Evolutionary conservation across 2,888 invertebrate genomes (phyloP).

Genomic region (Stenotaenia linearis): DNA sequence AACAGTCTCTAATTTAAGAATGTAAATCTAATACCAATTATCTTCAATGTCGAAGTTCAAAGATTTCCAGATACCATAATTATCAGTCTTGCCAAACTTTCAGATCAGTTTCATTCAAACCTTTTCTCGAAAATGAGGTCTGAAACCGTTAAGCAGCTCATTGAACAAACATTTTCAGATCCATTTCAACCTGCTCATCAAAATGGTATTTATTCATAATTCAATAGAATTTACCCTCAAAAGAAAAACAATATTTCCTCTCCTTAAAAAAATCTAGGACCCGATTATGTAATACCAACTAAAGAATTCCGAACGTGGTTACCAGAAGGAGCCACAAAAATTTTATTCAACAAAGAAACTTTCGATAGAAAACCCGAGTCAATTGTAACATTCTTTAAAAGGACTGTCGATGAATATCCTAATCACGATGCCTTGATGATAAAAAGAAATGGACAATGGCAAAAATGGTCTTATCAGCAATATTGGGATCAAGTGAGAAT

Average conservation of each 20-base stretch:
- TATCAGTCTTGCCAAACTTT: no score
- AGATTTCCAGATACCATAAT: no score
- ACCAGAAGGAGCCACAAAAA: not conserved
- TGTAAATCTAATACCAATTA: no score
- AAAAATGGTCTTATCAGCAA: not conserved
- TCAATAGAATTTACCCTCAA: not conserved
- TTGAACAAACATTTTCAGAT: not conserved
- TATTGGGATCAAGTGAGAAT: not conserved
- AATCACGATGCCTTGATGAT: not conserved
- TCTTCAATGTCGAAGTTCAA: no score
- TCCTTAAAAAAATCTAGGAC: not conserved
- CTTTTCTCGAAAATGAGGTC: not conserved
- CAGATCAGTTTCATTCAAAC: not conserved
- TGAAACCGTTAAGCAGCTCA: not conserved
- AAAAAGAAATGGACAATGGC: not conserved
- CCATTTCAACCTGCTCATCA: not conserved
- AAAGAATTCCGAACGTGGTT: not conserved
- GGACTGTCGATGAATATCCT: not conserved
- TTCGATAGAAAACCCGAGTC: not conserved
- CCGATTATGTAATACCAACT: conserved; percentile 16
- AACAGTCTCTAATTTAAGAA: no score
- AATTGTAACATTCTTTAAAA: not conserved
- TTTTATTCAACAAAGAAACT: not conserved
- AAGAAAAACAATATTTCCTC: no score
- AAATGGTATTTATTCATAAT: not conserved